Evolutionary conservation across 2,888 invertebrate species (phyloP).

Genomic region (Drosophila suboccidentalis): DNA sequence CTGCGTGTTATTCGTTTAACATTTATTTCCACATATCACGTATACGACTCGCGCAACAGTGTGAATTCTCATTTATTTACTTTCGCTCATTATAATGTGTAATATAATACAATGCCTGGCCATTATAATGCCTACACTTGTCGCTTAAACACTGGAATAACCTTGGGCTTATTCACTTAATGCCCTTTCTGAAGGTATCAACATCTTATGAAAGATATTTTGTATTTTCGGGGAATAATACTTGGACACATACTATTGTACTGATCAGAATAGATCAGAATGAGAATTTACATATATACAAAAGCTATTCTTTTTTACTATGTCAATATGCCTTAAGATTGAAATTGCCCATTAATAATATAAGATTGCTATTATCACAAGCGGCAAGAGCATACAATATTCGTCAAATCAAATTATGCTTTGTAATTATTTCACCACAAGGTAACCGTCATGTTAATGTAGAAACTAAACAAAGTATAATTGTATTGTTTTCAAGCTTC

Average conservation of each 20-base stretch:
- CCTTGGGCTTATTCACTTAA: constrained; percentile 18
- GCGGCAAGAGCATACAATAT: background rate
- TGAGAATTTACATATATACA: too few relatives aligned
- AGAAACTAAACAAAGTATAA: constrained; percentile 26
- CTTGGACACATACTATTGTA: too few relatives aligned
- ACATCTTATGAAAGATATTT: background rate
- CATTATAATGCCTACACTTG: constrained; percentile 13
- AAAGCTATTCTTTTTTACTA: too few relatives aligned
- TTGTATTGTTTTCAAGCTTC: constrained; percentile 29
- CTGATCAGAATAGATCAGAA: too few relatives aligned
- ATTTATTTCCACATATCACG: constrained; percentile 10
- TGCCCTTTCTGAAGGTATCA: background rate
- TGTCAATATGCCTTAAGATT: background rate
- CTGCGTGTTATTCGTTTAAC: background rate
- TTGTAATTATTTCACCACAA: constrained; percentile 12
- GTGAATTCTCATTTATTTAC: constrained; percentile 7
- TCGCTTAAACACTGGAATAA: background rate
- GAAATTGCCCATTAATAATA: background rate
- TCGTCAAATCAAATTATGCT: background rate
- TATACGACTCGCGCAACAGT: constrained; percentile 16
- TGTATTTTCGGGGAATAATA: too few relatives aligned
- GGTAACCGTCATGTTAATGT: constrained; percentile 29
- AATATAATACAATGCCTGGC: constrained; percentile 8
- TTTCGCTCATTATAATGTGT: constrained; percentile 6
- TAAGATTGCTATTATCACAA: background rate